phyloP scores from a whole-genome alignment of 2,888 invertebrate genomes.

The Thyatira batis region DNA sequence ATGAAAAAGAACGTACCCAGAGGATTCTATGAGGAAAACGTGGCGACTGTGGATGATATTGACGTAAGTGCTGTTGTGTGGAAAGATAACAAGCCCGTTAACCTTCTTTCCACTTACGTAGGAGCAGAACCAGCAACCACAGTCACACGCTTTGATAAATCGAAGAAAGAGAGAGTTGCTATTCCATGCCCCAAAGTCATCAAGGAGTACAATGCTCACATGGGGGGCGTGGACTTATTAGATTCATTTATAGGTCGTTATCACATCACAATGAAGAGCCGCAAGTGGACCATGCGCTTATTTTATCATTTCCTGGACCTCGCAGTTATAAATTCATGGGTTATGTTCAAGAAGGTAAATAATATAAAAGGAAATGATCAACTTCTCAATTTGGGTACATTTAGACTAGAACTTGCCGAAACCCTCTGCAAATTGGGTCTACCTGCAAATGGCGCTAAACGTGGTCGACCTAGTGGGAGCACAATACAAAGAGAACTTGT shows the following conservation, averaged over 20 bases:
- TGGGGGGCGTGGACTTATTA: constrained; percentile 31
- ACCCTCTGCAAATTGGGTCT: constrained; percentile 37
- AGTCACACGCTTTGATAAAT: constrained; percentile 38
- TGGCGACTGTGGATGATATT: constrained; percentile 33
- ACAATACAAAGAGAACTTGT: constrained; percentile 34
- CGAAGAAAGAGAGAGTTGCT: constrained; percentile 22
- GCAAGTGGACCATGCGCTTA: constrained; percentile 40
- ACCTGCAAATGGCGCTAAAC: constrained; percentile 39
- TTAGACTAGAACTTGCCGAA: constrained; percentile 40
- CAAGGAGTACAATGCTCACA: constrained; percentile 32
- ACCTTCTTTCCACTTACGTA: constrained; percentile 44
- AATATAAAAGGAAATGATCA: constrained; percentile 28
- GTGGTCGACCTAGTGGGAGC: constrained; percentile 37
- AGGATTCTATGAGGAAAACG: constrained; percentile 35
- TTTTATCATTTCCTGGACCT: constrained; percentile 43
- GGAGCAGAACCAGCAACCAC: constrained; percentile 40
- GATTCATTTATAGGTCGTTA: constrained; percentile 31
- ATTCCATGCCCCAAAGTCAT: constrained; percentile 32
- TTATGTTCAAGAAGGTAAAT: constrained; percentile 38
- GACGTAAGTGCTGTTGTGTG: constrained; percentile 37
- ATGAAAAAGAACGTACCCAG: constrained; percentile 38
- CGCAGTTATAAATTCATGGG: constrained; percentile 38
- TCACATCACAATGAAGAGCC: constrained; percentile 37
- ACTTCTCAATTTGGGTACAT: constrained; percentile 39
- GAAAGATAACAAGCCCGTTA: constrained; percentile 51